phyloP scores from a whole-genome alignment of 1,140 invertebrate genomes.

The Platyura marginata region DNA sequence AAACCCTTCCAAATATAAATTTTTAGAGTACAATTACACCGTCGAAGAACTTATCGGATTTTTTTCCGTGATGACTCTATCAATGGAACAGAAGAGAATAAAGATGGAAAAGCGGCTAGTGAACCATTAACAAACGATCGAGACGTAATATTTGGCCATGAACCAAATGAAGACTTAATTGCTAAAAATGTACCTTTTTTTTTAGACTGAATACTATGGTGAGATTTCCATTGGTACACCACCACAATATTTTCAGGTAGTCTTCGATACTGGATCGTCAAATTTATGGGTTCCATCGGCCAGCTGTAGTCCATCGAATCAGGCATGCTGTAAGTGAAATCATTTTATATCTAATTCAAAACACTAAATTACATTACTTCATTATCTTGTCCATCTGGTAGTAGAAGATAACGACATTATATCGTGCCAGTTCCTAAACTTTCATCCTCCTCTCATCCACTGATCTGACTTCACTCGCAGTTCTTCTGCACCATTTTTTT shows the following conservation, averaged over 20 bases:
- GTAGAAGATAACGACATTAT: neutral
- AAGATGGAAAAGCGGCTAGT: too few relatives aligned
- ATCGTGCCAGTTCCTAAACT: neutral
- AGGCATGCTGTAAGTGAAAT: neutral
- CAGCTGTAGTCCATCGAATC: slow-evolving; percentile 7
- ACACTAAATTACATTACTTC: neutral
- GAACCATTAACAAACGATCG: too few relatives aligned
- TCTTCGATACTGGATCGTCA: slow-evolving; percentile 16
- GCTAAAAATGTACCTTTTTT: too few relatives aligned
- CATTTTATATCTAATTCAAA: neutral
- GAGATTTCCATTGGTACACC: slow-evolving; percentile 80
- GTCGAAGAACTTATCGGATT: too few relatives aligned
- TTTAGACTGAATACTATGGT: slow-evolving; percentile 89
- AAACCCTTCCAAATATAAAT: too few relatives aligned
- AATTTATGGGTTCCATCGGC: slow-evolving; percentile 17
- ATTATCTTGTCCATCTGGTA: neutral
- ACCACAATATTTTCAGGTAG: slow-evolving; percentile 41
- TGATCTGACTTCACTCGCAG: neutral
- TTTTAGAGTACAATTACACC: too few relatives aligned
- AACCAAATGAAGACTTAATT: too few relatives aligned
- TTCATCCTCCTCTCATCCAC: neutral
- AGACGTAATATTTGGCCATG: too few relatives aligned
- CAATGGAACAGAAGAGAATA: too few relatives aligned
- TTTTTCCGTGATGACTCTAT: too few relatives aligned
- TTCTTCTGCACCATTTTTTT: neutral